Base-by-base conservation (phyloP, 2,797 vertebrate species). In the Falco rusticolus region DNA sequence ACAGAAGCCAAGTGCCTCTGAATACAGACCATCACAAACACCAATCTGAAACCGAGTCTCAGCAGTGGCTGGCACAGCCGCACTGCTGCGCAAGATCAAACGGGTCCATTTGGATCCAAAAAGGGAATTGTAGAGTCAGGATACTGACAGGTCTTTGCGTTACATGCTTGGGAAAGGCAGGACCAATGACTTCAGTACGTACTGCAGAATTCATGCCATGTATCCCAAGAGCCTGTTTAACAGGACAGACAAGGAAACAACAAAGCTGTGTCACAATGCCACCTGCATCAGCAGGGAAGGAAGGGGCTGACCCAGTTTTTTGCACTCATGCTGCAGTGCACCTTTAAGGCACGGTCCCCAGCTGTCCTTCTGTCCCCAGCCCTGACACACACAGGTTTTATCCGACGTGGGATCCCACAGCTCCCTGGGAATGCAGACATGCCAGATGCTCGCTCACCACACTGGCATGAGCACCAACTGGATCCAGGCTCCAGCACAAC, bases 151-250 rank as follows among this genome's bases (percentile, higher is more conserved):
- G 13, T 19, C 61, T 63, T 63, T 41, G 60, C 14, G 12, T 63
- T n/a, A n/a, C 29, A 12, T 12, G 2, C 11, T 34, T 43, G 43
- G 66, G 45, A 76, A 79, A 68, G 34, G 53, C 33, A 39, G 51
- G 45, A 66, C 3, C 25, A 5, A 66, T 0, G 10, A 26, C 33
- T 25, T 16, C 3, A 2, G 54, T 10, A 25, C 0, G 1, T 12
- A 18, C 13, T 33, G 4, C 37, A n/a, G 51, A 43, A 57, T 47
- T 10, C 6, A 6, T 9, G 45, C 11, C 60, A 22, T 8, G 0
- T 11, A 26, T 53, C 72, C 64, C 77, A 34, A 48, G 53, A 93
- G 33, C 75, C 63, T 6, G 78, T 18, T 63, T 11, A 74, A 78
- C 90, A 4, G 47, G 82, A 50, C n/a, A 28, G 65, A 53, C 77